Conservation (phyloP, 1,140 invertebrate genomes). For the Manduca sexta region DNA sequence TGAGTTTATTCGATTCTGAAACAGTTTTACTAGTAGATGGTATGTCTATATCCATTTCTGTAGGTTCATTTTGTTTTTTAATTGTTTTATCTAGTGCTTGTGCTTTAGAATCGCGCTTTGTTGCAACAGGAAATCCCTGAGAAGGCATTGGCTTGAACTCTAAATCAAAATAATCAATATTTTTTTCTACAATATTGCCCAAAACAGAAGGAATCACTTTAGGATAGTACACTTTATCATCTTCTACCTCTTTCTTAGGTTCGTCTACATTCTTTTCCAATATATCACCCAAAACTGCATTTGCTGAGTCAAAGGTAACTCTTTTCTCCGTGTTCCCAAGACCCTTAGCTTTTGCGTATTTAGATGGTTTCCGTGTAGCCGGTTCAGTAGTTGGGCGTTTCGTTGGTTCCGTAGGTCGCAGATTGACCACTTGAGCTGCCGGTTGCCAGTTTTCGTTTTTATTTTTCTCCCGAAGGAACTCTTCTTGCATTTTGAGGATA, state of each 20-base stretch:
- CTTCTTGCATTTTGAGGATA: conserved; percentile 80
- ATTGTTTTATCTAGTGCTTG: conserved; percentile 35
- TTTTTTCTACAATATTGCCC: conserved; percentile 77
- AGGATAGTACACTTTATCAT: conserved; percentile 69
- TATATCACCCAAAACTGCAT: conserved; percentile 37
- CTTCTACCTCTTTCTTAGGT: conserved; percentile 37
- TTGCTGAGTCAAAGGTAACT: conserved; percentile 23
- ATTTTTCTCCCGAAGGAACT: conserved; percentile 74
- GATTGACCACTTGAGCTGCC: conserved; percentile 75
- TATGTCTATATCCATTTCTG: conserved; percentile 56
- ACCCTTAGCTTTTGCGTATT: conserved; percentile 59
- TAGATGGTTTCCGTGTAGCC: conserved; percentile 45
- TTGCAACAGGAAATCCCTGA: conserved; percentile 44
- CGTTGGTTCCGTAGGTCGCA: conserved; percentile 48
- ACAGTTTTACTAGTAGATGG: conserved; percentile 13
- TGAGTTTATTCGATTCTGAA: conserved; percentile 17
- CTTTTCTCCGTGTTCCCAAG: conserved; percentile 37
- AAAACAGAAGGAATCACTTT: conserved; percentile 69
- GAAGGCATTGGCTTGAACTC: conserved; percentile 28
- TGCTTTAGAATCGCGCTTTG: conserved; percentile 29
- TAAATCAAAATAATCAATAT: conserved; percentile 41
- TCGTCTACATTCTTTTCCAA: conserved; percentile 49
- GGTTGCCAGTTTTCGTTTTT: conserved; percentile 69
- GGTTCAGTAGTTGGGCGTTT: conserved; percentile 28
- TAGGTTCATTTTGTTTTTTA: conserved; percentile 28